phyloP scores from a whole-genome alignment of 92 coral and sea anemone genomes.

The Parazoanthus swiftii region DNA sequence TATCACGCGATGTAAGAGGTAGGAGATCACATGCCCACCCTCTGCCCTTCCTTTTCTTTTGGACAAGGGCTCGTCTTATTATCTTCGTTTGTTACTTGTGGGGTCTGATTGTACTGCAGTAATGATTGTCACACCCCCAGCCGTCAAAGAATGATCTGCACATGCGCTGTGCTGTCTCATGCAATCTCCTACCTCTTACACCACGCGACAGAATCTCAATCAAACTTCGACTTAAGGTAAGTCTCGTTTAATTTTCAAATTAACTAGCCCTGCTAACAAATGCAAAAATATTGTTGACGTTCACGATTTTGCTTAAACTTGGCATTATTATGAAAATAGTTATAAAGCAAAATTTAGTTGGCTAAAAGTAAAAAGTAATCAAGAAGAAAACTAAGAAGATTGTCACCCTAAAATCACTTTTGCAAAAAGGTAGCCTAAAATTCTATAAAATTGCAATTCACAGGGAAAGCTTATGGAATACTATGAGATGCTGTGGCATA shows the following conservation, averaged over 20 bases:
- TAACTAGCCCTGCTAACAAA: not conserved
- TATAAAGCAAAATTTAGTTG: no score
- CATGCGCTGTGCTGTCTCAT: conserved; percentile 50
- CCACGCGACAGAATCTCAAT: conserved; percentile 17
- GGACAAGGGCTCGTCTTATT: not conserved
- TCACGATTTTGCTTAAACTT: no score
- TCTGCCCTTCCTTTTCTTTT: conserved; percentile 30
- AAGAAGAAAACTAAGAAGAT: no score
- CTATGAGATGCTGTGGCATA: no score
- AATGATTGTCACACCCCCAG: conserved; percentile 24
- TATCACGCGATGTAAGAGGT: conserved; percentile 30
- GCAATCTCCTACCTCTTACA: conserved; percentile 45
- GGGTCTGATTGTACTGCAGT: conserved; percentile 26
- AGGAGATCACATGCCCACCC: conserved; percentile 53
- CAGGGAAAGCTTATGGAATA: no score
- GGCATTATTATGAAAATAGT: no score
- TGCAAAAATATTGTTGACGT: no score
- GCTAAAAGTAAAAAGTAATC: no score
- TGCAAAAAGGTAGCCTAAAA: no score
- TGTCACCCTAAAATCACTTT: no score
- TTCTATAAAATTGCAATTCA: no score
- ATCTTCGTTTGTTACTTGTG: conserved; percentile 7
- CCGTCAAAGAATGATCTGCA: conserved; percentile 46
- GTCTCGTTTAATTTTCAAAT: conserved; percentile 3
- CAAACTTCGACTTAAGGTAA: conserved; percentile 12